These are phyloP conservation scores for Poecilobothrus nobilitatus DNA, from an alignment of 2,888 invertebrate genomes.

Conservation along the genomic window DNA sequence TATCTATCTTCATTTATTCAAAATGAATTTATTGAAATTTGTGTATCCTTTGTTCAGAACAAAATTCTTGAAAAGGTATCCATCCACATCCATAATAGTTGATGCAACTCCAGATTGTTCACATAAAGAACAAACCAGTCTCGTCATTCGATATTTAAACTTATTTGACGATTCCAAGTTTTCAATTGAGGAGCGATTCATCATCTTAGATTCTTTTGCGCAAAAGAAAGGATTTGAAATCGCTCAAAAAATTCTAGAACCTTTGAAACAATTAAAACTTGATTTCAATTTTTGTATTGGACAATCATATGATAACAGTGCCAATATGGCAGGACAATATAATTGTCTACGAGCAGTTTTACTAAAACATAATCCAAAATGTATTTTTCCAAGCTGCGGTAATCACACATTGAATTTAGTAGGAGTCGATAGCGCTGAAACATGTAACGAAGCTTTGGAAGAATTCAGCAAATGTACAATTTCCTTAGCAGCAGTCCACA, in stretches of 20 bases:
- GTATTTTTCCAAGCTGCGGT: slow-evolving; percentile 13
- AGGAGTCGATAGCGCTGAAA: slow-evolving; percentile 11
- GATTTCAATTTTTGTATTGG: slow-evolving; percentile 14
- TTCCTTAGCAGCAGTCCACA: slow-evolving; percentile 14
- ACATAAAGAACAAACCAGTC: slow-evolving; percentile 13
- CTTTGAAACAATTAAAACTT: too few species aligned
- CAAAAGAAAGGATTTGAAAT: slow-evolving; percentile 3
- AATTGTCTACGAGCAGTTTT: slow-evolving; percentile 9
- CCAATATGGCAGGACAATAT: slow-evolving; percentile 14
- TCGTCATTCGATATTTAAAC: slow-evolving; percentile 11
- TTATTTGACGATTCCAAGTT: neutral
- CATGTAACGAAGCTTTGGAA: slow-evolving; percentile 14
- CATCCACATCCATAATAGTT: neutral
- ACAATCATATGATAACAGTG: slow-evolving; percentile 17
- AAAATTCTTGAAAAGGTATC: neutral
- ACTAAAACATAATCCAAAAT: slow-evolving; percentile 5
- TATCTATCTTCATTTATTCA: slow-evolving; percentile 9
- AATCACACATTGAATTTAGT: slow-evolving; percentile 14
- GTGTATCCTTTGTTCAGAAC: neutral
- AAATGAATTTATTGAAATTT: slow-evolving; percentile 14
- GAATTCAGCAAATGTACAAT: slow-evolving; percentile 13
- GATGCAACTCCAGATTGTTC: slow-evolving; percentile 12
- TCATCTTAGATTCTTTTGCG: neutral
- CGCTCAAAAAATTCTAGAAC: slow-evolving; percentile 1
- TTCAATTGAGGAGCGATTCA: slow-evolving; percentile 7